These are phyloP conservation scores for Anas platyrhynchos DNA, from an alignment of 2,113 vertebrate genomes.

Conservation along the genomic window DNA sequence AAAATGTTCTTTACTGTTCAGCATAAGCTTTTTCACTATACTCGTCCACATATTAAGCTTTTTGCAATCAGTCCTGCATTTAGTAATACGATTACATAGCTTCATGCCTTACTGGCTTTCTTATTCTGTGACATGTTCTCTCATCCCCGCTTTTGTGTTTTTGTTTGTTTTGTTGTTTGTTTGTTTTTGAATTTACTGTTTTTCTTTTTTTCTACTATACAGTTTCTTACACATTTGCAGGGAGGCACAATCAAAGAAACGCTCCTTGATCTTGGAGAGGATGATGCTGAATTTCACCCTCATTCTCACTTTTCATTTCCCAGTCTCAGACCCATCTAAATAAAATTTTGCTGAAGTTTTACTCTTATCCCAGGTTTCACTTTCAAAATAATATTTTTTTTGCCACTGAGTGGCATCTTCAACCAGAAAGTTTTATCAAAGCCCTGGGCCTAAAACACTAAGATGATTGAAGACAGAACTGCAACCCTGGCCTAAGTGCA, in stretches of 20 bases:
- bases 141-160: too few relatives aligned
- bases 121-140: not conserved
- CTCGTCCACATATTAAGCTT: not conserved
- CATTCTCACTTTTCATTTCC: not conserved
- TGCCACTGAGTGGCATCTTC: not conserved
- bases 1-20: slow-evolving; percentile 20
- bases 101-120: not conserved
- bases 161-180: not conserved
- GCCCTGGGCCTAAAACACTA: too few relatives aligned
- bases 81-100: not conserved
- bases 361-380: not conserved
- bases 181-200: not conserved
- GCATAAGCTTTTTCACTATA: not conserved
- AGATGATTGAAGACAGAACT: not conserved
- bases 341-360: not conserved
- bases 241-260: not conserved
- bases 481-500: not conserved
- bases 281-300: not conserved
- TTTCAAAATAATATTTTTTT: not conserved
- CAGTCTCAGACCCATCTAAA: not conserved
- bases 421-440: not conserved
- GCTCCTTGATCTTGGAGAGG: not conserved
- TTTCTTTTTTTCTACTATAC: not conserved
- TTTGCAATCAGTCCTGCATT: not conserved
- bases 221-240: not conserved